These are phyloP conservation scores for Otocyon megalotis DNA, from an alignment of 2,113 vertebrate genomes.

Conservation along the genomic window DNA sequence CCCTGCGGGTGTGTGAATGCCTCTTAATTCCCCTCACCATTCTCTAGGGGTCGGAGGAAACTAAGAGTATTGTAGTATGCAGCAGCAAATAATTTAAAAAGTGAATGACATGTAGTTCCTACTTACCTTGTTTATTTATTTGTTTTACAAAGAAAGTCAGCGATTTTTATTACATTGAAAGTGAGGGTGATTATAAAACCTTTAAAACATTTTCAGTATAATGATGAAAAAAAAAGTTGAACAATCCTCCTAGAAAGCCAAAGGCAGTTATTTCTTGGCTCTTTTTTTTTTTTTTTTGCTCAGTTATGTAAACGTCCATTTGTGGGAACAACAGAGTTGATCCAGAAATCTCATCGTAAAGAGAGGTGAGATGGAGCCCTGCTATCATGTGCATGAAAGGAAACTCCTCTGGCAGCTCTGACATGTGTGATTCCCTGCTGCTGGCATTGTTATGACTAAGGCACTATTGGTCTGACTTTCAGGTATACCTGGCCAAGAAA, in stretches of 20 bases:
- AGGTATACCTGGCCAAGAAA: slow-evolving; percentile 8
- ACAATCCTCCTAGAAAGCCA: slow-evolving; percentile 48
- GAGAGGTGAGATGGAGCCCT: not conserved
- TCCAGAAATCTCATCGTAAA: slow-evolving; percentile 62
- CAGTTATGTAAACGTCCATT: slow-evolving; percentile 49
- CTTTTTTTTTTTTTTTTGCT: not conserved
- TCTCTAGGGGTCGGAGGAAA: not conserved
- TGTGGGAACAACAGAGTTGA: slow-evolving; percentile 54
- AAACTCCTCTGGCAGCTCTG: not conserved
- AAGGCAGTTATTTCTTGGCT: slow-evolving; percentile 51
- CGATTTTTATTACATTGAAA: slow-evolving; percentile 28
- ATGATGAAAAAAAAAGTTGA: not conserved
- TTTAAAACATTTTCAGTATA: slow-evolving; percentile 46
- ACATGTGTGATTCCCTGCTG: not conserved
- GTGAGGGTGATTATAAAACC: slow-evolving; percentile 14
- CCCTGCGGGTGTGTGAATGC: too few species aligned
- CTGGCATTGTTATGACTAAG: not conserved
- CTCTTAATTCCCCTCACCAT: not conserved
- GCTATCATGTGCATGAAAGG: not conserved
- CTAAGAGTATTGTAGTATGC: not conserved
- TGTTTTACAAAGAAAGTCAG: not conserved
- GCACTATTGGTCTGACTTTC: not conserved
- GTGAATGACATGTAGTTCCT: not conserved
- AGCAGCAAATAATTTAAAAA: not conserved
- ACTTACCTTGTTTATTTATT: not conserved